Percentiles rank a stretch among this genome's conserved stretches.
Conservation (phyloP, 2,797 vertebrate genomes). For the Naso thynnoides region DNA sequence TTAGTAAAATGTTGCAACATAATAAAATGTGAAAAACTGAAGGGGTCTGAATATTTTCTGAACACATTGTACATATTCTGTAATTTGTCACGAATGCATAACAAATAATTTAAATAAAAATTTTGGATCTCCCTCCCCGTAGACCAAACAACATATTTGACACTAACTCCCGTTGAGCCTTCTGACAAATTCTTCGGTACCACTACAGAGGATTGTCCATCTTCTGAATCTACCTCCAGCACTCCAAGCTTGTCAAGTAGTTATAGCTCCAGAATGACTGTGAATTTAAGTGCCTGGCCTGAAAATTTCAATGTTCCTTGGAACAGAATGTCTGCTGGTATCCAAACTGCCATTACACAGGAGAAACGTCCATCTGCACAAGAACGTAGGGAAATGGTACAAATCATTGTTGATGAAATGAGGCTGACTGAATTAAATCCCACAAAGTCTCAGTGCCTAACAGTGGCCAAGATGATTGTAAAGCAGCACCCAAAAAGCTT, state of each 20-base stretch:
- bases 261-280: neutral
- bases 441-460: slow-evolving; percentile 41
- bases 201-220: slow-evolving; percentile 1
- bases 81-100: too few relatives aligned
- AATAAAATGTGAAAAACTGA: too few relatives aligned
- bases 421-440: slow-evolving; percentile 39
- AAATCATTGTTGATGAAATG: slow-evolving; percentile 38
- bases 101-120: too few relatives aligned
- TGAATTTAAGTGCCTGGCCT: slow-evolving; percentile 33
- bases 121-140: neutral
- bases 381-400: slow-evolving; percentile 31
- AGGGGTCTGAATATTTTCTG: too few relatives aligned
- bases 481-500: slow-evolving; percentile 29
- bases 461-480: slow-evolving; percentile 36
- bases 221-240: neutral
- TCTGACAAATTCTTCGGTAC: neutral
- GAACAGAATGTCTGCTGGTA: slow-evolving; percentile 12
- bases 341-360: slow-evolving; percentile 15
- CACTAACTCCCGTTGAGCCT: neutral
- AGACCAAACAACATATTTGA: slow-evolving; percentile 1
- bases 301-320: slow-evolving; percentile 32
- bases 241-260: slow-evolving; percentile 1
- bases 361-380: slow-evolving; percentile 29
- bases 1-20: too few relatives aligned
- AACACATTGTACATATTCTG: too few relatives aligned